phyloP scores from a whole-genome alignment of 1,140 invertebrate species.

The Penaeus japonicus region DNA sequence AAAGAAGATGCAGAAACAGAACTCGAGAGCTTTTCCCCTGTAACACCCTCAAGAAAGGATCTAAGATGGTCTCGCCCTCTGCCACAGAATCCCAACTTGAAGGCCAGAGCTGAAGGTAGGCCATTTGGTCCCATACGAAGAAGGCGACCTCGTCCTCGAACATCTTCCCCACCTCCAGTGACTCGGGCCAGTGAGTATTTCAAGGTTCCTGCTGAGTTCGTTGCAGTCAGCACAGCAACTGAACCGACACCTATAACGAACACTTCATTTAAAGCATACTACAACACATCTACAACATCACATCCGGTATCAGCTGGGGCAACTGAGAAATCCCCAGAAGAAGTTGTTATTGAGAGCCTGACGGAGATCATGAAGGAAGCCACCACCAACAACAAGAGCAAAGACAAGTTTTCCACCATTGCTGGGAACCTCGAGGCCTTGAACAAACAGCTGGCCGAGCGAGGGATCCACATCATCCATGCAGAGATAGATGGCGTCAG shows the following conservation, averaged over 20 bases:
- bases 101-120: too few species aligned
- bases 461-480: conserved; percentile 45
- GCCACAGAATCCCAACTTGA: too few species aligned
- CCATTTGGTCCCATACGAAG: too few species aligned
- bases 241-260: background rate
- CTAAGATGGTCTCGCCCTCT: too few species aligned
- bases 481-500: conserved; percentile 41
- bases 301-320: background rate
- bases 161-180: background rate
- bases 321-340: conserved; percentile 19
- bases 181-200: too few species aligned
- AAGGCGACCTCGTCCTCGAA: background rate
- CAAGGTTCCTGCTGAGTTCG: too few species aligned
- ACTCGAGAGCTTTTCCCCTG: too few species aligned
- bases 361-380: conserved; percentile 46
- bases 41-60: too few species aligned
- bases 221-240: background rate
- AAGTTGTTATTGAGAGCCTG: conserved; percentile 41
- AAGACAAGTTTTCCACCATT: conserved; percentile 39
- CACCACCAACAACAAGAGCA: conserved; percentile 40
- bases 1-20: too few species aligned
- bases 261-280: background rate
- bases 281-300: background rate
- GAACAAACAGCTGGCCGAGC: conserved; percentile 32
- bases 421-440: conserved; percentile 27